Conservation (phyloP, 2,797 vertebrate species). For the Chrysocyon brachyurus region DNA sequence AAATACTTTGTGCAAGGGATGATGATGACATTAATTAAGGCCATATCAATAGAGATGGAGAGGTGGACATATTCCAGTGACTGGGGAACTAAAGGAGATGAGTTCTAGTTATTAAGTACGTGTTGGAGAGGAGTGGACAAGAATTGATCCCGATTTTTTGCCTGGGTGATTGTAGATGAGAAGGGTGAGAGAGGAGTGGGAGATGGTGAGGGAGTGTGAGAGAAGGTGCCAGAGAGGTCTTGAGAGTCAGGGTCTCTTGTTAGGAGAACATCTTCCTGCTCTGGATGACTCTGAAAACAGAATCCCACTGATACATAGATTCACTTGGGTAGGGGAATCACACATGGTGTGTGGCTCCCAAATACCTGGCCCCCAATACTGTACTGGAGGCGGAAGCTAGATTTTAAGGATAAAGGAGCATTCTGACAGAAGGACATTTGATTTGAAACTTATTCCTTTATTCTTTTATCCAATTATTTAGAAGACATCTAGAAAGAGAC, state of each 20-base stretch:
- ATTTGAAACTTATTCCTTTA: background rate
- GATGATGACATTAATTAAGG: background rate
- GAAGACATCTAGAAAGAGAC: background rate
- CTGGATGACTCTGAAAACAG: background rate
- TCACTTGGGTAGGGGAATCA: background rate
- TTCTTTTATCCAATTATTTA: background rate
- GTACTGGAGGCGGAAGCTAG: background rate
- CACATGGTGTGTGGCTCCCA: background rate
- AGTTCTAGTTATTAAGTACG: background rate
- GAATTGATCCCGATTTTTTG: background rate
- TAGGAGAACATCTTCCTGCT: background rate
- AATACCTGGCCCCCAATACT: background rate
- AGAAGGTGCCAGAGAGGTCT: background rate
- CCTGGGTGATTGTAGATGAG: background rate
- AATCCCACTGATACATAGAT: background rate
- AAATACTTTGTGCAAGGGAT: background rate
- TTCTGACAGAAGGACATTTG: background rate
- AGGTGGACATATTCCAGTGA: background rate
- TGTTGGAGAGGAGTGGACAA: background rate
- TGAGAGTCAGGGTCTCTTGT: background rate
- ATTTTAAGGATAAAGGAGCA: background rate
- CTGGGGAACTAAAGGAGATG: background rate
- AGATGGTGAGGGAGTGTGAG: background rate
- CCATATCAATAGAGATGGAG: background rate
- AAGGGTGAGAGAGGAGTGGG: background rate